Evolutionary conservation across 2,888 invertebrate genomes (phyloP).

Genomic region (Caradrina kadenii): DNA sequence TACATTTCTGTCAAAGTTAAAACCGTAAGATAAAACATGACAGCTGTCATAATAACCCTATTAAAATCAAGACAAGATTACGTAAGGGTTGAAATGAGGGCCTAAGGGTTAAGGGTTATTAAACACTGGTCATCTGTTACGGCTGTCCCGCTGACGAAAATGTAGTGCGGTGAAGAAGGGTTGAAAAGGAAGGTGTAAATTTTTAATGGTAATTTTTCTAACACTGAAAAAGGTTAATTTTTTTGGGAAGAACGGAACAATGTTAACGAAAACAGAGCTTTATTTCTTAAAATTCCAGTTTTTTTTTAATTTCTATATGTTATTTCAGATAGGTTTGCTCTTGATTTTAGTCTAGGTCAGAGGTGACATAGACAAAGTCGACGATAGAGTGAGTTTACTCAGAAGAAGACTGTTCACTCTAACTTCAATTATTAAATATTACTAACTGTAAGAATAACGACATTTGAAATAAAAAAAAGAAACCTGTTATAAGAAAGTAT

Average conservation of each 20-base stretch:
- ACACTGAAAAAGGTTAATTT: too few species aligned
- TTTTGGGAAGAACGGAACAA: background rate
- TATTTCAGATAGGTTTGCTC: too few species aligned
- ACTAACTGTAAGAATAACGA: too few species aligned
- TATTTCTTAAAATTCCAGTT: background rate
- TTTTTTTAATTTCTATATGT: too few species aligned
- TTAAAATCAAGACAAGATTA: constrained; percentile 68
- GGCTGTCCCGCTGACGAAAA: constrained; percentile 31
- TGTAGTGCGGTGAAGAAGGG: constrained; percentile 24
- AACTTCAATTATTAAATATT: too few species aligned
- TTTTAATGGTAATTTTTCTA: constrained; percentile 14
- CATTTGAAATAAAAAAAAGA: too few species aligned
- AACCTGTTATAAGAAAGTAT: too few species aligned
- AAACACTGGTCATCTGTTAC: constrained; percentile 63
- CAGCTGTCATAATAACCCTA: constrained; percentile 63
- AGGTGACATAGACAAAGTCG: too few species aligned
- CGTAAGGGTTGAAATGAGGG: constrained; percentile 51
- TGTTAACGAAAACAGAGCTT: background rate
- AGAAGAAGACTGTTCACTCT: too few species aligned
- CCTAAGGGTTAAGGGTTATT: constrained; percentile 60
- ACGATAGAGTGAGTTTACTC: too few species aligned
- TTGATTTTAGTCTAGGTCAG: too few species aligned
- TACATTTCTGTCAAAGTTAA: constrained; percentile 42
- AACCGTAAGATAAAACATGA: constrained; percentile 57
- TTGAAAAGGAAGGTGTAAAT: constrained; percentile 24